Evolutionary conservation across 1,140 invertebrate genomes (phyloP).

Genomic region (Drosophila lacertosa): DNA sequence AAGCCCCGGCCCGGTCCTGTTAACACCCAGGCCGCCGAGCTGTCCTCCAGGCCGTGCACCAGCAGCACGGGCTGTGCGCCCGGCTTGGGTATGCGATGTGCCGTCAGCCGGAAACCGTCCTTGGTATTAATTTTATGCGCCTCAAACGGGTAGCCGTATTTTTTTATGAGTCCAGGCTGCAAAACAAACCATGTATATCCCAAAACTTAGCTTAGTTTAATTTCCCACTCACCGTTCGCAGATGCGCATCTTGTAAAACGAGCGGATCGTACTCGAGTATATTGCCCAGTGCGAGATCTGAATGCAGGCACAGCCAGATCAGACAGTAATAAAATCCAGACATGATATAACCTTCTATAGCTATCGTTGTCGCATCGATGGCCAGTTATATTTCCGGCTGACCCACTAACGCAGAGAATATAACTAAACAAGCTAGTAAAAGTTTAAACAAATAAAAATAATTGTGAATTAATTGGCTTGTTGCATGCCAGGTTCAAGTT

Average conservation of each 20-base stretch:
- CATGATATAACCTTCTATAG: slow-evolving; percentile 19
- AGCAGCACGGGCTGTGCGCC: slow-evolving; percentile 85
- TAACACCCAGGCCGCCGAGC: slow-evolving; percentile 85
- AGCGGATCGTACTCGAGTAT: slow-evolving; percentile 13
- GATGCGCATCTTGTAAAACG: slow-evolving; percentile 34
- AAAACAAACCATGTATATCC: too few relatives aligned
- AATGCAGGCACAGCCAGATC: slow-evolving; percentile 19
- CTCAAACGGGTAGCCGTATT: slow-evolving; percentile 86
- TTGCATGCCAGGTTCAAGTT: slow-evolving; percentile 35
- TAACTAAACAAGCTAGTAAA: neutral
- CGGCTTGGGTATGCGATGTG: slow-evolving; percentile 82
- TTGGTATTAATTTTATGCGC: slow-evolving; percentile 84
- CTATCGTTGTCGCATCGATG: neutral
- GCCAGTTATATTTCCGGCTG: neutral
- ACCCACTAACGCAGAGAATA: slow-evolving; percentile 5
- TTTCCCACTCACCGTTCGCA: slow-evolving; percentile 19
- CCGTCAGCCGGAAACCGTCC: slow-evolving; percentile 85
- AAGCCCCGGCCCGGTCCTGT: slow-evolving; percentile 84
- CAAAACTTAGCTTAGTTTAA: too few relatives aligned
- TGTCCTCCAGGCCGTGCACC: slow-evolving; percentile 87
- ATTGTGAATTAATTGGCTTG: slow-evolving; percentile 20
- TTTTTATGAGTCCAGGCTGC: slow-evolving; percentile 80
- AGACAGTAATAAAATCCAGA: slow-evolving; percentile 9
- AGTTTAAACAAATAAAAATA: neutral
- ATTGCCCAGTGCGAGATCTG: slow-evolving; percentile 2